Conservation (phyloP, 2,888 invertebrate genomes). For the Periphyllus acericola region DNA sequence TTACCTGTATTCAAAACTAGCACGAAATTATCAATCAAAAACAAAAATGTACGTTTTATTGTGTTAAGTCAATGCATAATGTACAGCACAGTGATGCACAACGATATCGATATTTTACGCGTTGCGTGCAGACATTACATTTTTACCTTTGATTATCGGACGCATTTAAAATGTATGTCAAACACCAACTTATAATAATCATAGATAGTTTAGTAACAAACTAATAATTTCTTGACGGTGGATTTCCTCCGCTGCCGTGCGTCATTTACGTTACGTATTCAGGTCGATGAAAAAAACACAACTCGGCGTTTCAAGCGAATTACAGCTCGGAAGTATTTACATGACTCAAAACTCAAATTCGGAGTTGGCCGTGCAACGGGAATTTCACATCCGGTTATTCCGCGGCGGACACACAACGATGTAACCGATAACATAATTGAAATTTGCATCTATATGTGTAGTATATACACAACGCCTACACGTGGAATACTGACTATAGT, state of each 20-base stretch:
- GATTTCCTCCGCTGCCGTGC: too few relatives aligned
- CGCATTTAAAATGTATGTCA: background rate
- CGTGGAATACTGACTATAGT: background rate
- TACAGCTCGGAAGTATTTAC: background rate
- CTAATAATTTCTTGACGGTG: too few relatives aligned
- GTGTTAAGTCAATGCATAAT: too few relatives aligned
- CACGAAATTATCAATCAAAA: too few relatives aligned
- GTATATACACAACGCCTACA: background rate
- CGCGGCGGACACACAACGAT: background rate
- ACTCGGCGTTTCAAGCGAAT: background rate
- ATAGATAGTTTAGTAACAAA: too few relatives aligned
- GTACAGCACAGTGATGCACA: too few relatives aligned
- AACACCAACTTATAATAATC: too few relatives aligned
- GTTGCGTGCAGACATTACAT: too few relatives aligned
- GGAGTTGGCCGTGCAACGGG: background rate
- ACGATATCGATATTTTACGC: too few relatives aligned
- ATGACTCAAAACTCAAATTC: constrained; percentile 22
- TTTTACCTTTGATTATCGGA: background rate
- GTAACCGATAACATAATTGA: background rate
- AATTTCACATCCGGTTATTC: constrained; percentile 8
- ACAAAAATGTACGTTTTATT: too few relatives aligned
- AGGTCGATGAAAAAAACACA: background rate
- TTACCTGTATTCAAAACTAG: too few relatives aligned
- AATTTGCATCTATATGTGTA: background rate
- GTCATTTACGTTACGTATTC: too few relatives aligned